Conservation (phyloP, 2,888 invertebrate genomes). For the Ceraclea dissimilis region DNA sequence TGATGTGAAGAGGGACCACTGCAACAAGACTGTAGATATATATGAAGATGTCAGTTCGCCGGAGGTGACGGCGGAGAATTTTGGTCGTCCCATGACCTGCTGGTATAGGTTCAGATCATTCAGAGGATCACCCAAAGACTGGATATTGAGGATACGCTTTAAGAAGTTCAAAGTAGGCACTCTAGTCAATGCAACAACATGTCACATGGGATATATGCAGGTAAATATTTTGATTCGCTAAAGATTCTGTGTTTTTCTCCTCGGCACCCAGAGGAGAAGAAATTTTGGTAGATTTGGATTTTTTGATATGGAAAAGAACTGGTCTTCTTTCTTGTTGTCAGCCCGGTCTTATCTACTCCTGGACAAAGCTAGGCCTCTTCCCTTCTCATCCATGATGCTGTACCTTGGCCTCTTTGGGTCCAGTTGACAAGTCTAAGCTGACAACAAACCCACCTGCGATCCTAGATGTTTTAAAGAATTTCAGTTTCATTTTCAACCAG, state of each 20-base stretch:
- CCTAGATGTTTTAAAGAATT: no score
- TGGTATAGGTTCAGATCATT: conserved; percentile 86
- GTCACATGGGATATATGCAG: conserved; percentile 84
- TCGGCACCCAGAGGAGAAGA: no score
- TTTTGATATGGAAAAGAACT: no score
- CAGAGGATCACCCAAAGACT: conserved; percentile 80
- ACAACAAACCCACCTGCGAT: no score
- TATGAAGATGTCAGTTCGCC: conserved; percentile 89
- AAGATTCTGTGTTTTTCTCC: neutral
- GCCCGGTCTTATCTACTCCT: no score
- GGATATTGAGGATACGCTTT: conserved; percentile 82
- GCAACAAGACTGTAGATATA: conserved; percentile 90
- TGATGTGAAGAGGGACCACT: conserved; percentile 74
- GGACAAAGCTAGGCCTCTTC: no score
- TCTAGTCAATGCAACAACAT: conserved; percentile 78
- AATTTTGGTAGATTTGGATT: no score
- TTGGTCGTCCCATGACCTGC: conserved; percentile 80
- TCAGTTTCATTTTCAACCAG: no score
- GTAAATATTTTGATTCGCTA: conserved; percentile 31
- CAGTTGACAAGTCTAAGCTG: no score
- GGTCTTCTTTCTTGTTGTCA: no score
- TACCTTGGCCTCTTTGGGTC: no score
- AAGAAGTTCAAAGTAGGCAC: conserved; percentile 90
- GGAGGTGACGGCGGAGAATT: conserved; percentile 72
- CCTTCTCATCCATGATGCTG: no score